Conservation (phyloP, 2,113 vertebrate genomes). For the Chelonoidis abingdonii region DNA sequence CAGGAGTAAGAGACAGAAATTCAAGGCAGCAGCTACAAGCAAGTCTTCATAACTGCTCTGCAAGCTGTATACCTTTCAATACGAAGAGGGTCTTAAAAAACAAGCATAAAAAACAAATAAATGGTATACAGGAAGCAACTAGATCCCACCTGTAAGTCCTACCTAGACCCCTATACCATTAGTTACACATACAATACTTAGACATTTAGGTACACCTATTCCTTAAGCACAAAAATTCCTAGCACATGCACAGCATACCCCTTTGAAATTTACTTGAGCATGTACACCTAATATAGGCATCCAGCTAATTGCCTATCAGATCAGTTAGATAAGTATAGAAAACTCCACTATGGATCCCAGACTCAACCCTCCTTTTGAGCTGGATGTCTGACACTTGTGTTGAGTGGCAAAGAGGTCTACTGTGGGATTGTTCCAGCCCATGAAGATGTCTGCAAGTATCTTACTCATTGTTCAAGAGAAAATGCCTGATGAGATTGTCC, state of each 20-base stretch:
- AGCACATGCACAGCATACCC: accelerated
- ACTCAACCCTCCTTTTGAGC: neutral
- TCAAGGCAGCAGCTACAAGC: neutral
- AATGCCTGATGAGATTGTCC: neutral
- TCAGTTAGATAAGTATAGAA: neutral
- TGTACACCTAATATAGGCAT: neutral
- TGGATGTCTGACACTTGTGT: neutral
- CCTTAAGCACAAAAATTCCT: neutral
- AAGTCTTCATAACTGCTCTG: neutral
- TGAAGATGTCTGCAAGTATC: neutral
- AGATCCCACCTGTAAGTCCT: neutral
- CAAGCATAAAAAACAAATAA: neutral
- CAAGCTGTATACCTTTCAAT: neutral
- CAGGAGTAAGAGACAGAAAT: neutral
- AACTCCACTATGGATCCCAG: neutral
- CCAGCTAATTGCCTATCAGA: neutral
- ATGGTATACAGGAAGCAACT: neutral
- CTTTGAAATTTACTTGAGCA: neutral
- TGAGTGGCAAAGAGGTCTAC: neutral
- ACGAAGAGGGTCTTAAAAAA: neutral
- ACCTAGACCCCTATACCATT: neutral
- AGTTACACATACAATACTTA: neutral
- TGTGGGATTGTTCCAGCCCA: neutral
- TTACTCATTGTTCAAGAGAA: neutral
- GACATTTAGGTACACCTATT: neutral